A percentile compares a stretch with the other conserved stretches of the same genome.
phyloP scores from a whole-genome alignment of 2,797 vertebrate genomes.

The Sebastes matsubarae region DNA sequence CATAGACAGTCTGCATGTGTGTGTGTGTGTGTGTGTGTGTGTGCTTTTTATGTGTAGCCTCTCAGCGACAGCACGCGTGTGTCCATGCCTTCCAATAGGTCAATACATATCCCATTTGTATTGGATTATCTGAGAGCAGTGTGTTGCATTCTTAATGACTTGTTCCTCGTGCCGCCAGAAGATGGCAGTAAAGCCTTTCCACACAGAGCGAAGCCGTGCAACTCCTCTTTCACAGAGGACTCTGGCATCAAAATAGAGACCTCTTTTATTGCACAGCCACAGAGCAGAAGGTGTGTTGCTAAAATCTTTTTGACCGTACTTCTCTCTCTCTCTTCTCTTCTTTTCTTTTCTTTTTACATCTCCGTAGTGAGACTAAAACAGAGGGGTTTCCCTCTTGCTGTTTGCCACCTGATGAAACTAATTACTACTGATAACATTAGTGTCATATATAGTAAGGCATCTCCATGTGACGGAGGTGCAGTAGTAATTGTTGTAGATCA shows the following conservation, averaged over 20 bases:
- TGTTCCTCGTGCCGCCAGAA: constrained; percentile 51
- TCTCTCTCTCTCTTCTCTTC: not conserved
- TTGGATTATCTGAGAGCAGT: constrained; percentile 55
- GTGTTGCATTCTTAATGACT: constrained; percentile 46
- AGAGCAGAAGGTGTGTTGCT: constrained; percentile 20
- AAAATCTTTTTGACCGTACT: not conserved
- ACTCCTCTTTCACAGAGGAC: not conserved
- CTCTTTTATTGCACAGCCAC: not conserved
- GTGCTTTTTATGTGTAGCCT: not conserved
- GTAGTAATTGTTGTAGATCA: not conserved
- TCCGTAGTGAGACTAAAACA: not conserved
- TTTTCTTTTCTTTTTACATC: not conserved
- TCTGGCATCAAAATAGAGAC: constrained; percentile 4
- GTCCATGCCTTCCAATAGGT: constrained; percentile 40
- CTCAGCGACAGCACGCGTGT: not conserved
- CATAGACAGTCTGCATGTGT: not conserved
- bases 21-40: not conserved
- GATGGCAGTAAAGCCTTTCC: constrained; percentile 79
- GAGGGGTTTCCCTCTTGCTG: not conserved
- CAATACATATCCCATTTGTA: constrained; percentile 56
- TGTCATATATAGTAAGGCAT: not conserved
- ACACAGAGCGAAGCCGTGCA: not conserved
- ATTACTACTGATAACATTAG: not conserved
- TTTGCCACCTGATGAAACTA: not conserved
- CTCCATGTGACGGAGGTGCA: not conserved